Evolutionary conservation across 64 coral and sea anemone genomes (phyloP).

Genomic region (Anthopleura sola): DNA sequence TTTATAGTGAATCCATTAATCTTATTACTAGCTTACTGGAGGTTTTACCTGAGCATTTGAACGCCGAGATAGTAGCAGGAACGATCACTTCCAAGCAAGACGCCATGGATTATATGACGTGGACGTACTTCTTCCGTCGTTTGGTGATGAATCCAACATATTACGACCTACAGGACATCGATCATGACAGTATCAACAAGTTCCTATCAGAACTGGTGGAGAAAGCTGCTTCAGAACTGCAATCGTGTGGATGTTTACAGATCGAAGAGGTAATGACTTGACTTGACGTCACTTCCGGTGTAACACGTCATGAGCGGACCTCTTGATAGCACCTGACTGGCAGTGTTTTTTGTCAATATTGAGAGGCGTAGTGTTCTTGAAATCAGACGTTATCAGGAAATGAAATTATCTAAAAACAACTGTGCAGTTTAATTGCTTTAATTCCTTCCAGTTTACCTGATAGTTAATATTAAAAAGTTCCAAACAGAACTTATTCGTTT

Average conservation of each 20-base stretch:
- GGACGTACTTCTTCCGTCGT: constrained; percentile 97
- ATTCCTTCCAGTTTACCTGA: too few species aligned
- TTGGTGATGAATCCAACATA: constrained; percentile 95
- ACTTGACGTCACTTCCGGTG: not conserved
- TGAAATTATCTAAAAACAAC: too few species aligned
- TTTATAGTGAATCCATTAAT: not conserved
- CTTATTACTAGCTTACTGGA: constrained; percentile 57
- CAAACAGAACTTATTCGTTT: too few species aligned
- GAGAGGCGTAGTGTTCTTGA: too few species aligned
- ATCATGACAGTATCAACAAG: constrained; percentile 66
- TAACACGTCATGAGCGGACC: too few species aligned
- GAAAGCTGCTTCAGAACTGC: constrained; percentile 56
- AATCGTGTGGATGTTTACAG: constrained; percentile 66
- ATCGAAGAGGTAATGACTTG: constrained; percentile 58
- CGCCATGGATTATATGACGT: constrained; percentile 98
- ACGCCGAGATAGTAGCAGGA: constrained; percentile 94
- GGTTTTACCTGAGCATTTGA: constrained; percentile 89
- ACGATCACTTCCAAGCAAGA: constrained; percentile 96
- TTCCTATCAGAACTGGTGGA: constrained; percentile 76
- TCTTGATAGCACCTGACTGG: too few species aligned
- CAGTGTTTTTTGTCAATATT: too few species aligned
- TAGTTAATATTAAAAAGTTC: too few species aligned
- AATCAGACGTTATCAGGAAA: too few species aligned
- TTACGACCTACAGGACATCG: constrained; percentile 73
- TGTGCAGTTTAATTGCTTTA: too few species aligned